A percentile compares a stretch with the other conserved stretches of the same genome.
Conservation (phyloP, 2,113 vertebrate species). For the Rhinolophus sinicus region DNA sequence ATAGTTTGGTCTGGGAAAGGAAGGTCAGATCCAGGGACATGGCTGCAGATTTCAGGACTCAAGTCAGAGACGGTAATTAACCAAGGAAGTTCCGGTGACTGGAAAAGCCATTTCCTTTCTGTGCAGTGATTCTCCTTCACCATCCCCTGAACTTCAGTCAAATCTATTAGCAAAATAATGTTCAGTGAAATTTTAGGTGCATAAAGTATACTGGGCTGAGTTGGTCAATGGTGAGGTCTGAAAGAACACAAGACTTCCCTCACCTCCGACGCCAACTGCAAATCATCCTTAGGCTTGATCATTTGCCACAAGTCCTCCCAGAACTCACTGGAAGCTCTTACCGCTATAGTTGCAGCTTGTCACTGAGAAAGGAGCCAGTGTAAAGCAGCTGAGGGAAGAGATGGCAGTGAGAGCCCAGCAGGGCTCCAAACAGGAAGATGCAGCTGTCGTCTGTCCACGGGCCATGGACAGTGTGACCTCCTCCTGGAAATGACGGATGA, state of each 20-base stretch:
- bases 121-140: not conserved
- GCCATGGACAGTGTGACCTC: not conserved
- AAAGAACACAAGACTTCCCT: not conserved
- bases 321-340: not conserved
- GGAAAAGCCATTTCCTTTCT: not conserved
- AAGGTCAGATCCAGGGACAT: not conserved
- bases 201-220: not conserved
- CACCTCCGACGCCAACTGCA: not conserved
- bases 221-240: not conserved
- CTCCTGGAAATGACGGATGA: not conserved
- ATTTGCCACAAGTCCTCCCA: not conserved
- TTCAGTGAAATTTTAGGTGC: not conserved
- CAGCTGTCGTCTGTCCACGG: not conserved
- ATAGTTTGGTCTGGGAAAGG: not conserved
- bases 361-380: not conserved
- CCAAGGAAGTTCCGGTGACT: not conserved
- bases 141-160: not conserved
- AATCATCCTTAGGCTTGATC: not conserved
- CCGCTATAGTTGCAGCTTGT: not conserved
- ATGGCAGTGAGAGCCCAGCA: not conserved
- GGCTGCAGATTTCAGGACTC: not conserved
- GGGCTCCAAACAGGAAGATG: not conserved
- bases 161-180: not conserved
- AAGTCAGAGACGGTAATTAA: not conserved
- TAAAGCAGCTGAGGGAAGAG: not conserved